These are phyloP conservation scores for Heterocephalus glaber DNA, from an alignment of 2,113 vertebrate genomes.

Conservation along the genomic window DNA sequence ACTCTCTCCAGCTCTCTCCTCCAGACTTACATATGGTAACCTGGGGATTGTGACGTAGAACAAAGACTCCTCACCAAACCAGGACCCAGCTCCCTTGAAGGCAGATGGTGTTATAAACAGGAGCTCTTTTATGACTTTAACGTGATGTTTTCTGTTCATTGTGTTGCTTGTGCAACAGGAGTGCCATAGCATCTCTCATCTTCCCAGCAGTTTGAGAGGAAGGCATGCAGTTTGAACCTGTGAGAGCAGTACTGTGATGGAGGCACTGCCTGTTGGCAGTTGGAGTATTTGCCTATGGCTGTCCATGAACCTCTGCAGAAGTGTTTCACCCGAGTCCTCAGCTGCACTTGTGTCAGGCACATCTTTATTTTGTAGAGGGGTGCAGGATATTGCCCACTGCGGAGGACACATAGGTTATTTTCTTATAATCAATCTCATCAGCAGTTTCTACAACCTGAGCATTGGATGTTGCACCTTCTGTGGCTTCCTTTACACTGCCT, in stretches of 20 bases:
- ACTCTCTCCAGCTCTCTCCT: not conserved
- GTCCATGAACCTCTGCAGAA: not conserved
- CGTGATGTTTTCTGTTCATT: not conserved
- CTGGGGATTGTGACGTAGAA: fast-evolving
- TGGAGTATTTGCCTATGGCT: not conserved
- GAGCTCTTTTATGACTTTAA: not conserved
- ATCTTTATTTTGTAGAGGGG: not conserved
- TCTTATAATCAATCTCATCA: fast-evolving
- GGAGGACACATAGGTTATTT: not conserved
- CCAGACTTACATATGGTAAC: not conserved
- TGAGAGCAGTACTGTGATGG: not conserved
- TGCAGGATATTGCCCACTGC: too few relatives aligned
- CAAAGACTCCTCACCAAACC: not conserved
- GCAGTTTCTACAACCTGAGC: not conserved
- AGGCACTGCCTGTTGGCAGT: not conserved
- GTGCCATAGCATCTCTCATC: not conserved
- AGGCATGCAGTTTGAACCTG: not conserved
- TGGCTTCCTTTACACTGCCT: not conserved
- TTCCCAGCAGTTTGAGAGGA: not conserved
- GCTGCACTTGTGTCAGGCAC: not conserved
- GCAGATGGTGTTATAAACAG: not conserved
- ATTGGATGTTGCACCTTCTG: not conserved
- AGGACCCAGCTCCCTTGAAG: not conserved
- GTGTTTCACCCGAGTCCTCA: not conserved
- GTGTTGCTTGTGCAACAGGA: not conserved